Base-by-base conservation (phyloP, 1,140 invertebrate species). In the Brachionus rotundiformis region DNA sequence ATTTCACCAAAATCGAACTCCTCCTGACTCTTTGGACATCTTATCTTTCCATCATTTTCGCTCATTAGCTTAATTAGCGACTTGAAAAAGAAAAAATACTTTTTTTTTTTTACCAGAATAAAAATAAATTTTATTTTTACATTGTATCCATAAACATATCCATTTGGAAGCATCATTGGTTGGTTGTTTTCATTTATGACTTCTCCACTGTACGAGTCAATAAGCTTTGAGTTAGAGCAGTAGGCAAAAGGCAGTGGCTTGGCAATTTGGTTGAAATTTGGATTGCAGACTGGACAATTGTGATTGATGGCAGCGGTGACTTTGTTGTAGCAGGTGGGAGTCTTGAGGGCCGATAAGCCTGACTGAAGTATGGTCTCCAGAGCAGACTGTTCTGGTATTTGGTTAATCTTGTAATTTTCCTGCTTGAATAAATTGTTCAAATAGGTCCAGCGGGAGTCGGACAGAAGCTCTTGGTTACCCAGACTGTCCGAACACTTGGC, bases 131-230 rank as follows among this genome's bases (percentile, higher is more conserved):
- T 23, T 2, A 3, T 25, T 29, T 19, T 3, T 68, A 94, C 94
- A 90, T 94, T 91, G 89, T 94, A 93, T n/a, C 96, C 96, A 88
- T 98, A 98, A 68, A 98, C 94, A 88, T 95, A 93, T 79, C 96
- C 96, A 90, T 98, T 98, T 47, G 97, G 96, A 87, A 98, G 90
- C 92, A 97, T 95, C 92, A 98, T 94, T 0, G 97, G 96, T 83
- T 93, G 94, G 89, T 99, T 98, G 87, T 98, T 92, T 88, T 98
- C 96, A 89, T 98, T 97, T 61, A 99, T 89, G n/a, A 94, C 92
- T 83, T 93, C 90, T 5, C 94, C 94, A 71, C 94, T 94, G 82
- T 98, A 93, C 84, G 93, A 91, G 86, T 94, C 97, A 83, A 98
- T 93, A 2, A 99, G 90, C 49, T 94, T 91, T 82, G 94, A 88